These are phyloP conservation scores for Ormyrus pomaceus DNA, from an alignment of 2,888 invertebrate species.

Conservation along the genomic window DNA sequence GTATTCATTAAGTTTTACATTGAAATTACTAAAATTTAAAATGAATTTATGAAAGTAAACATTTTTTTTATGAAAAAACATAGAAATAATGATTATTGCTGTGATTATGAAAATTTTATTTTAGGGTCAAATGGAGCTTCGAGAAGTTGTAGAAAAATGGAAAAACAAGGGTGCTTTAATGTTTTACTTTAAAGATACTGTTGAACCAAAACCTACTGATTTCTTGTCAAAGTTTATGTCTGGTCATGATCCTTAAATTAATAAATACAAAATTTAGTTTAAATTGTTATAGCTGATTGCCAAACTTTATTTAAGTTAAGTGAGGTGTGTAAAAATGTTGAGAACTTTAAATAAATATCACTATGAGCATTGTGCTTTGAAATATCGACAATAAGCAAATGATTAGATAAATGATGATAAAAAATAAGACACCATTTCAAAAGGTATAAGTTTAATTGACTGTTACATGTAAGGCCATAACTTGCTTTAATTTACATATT, in stretches of 20 bases:
- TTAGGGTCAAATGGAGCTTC: conserved; percentile 96
- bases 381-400: not conserved
- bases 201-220: conserved; percentile 90
- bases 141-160: conserved; percentile 91
- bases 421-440: conserved; percentile 46
- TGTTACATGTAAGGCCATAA: conserved; percentile 64
- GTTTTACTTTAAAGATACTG: conserved; percentile 90
- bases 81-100: not conserved
- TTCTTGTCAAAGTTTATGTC: conserved; percentile 93
- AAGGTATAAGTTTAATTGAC: conserved; percentile 58
- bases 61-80: too few species aligned
- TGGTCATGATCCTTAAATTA: conserved; percentile 78
- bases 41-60: too few species aligned
- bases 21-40: not conserved
- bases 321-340: conserved; percentile 45
- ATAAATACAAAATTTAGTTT: conserved; percentile 25
- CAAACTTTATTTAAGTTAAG: conserved; percentile 11
- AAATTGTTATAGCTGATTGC: conserved; percentile 14
- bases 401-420: conserved; percentile 2
- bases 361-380: not conserved
- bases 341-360: conserved; percentile 34
- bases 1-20: not conserved
- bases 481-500: conserved; percentile 66
- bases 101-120: conserved; percentile 62
- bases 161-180: conserved; percentile 93